Conservation (phyloP, 2,113 vertebrate species). For the Rhynchopsitta pachyrhyncha region DNA sequence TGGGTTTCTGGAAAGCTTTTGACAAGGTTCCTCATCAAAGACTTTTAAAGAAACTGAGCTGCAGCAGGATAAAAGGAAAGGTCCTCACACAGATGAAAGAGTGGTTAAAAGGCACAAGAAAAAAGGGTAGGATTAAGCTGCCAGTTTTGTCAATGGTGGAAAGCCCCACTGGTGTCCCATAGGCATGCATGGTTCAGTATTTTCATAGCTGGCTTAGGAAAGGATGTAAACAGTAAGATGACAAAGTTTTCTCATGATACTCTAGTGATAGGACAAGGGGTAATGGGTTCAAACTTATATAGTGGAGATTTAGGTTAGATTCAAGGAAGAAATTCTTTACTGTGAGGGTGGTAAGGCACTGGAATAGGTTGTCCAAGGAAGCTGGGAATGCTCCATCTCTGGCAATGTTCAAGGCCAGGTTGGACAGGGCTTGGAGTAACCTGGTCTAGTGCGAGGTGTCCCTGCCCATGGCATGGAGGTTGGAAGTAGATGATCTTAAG, state of each 20-base stretch:
- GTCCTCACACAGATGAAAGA: slow-evolving; percentile 42
- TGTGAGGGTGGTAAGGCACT: not conserved
- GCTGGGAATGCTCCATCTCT: not conserved
- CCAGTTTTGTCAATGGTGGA: not conserved
- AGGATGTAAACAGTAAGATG: not conserved
- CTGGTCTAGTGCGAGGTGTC: not conserved
- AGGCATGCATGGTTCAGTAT: not conserved
- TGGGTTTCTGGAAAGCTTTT: slow-evolving; percentile 18
- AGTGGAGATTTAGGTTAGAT: not conserved
- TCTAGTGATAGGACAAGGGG: not conserved
- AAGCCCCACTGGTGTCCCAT: not conserved
- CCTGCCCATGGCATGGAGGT: not conserved
- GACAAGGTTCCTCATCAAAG: slow-evolving; percentile 47
- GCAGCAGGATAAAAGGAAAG: slow-evolving; percentile 11
- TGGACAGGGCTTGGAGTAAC: not conserved
- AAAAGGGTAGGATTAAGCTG: slow-evolving; percentile 34
- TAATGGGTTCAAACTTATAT: not conserved
- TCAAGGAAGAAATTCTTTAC: not conserved
- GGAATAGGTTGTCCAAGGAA: not conserved
- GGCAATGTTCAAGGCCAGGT: not conserved
- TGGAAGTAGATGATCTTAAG: not conserved
- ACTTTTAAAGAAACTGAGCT: slow-evolving; percentile 18
- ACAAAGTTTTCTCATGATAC: not conserved
- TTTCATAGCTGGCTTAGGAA: not conserved
- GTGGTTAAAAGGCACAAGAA: slow-evolving; percentile 19